Evolutionary conservation across 2,113 vertebrate genomes (phyloP), one percentile per base, ranked within the genome.

Genomic region (Dipodomys spectabilis): DNA sequence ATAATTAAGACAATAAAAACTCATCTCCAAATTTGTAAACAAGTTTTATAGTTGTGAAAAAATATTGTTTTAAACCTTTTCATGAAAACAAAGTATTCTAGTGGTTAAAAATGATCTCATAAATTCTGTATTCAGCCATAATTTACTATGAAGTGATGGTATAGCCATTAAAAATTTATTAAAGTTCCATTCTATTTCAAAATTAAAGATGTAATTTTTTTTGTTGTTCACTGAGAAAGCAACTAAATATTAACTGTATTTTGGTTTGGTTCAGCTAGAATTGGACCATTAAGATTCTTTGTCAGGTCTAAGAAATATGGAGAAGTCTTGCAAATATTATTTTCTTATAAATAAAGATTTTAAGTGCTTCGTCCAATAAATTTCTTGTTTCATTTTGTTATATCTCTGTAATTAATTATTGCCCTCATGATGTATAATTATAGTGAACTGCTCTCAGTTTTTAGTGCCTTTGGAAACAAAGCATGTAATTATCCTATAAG

Each of bases 181-280:
- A 3, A 96, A 86, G 49, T 5, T 71, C 53, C 12, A 2, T 88
- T 71, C 3, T 78, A 60, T 87, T 96, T 96, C 49, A 95, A n/a
- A 97, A 95, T 39, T 93, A 25, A 97, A 95, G 2, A 62, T 90
- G 25, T 15, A 82, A 78, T 82, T 95, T 95, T 94, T 94, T 1
- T 16, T 1, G 73, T 92, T 86, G n/a, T 19, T 90, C 84, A 65
- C 30, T 85, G 73, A 53, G 86, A 62, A 89, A 82, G 27, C 91
- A 86, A 2, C 4, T 90, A 32, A 92, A 65, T 84, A 91, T 89
- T 86, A 67, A 22, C 18, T 95, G 0, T 25, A 39, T 22, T 95
- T 92, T 93, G 77, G 16, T 3, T 93, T 91, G 81, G 12, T 85
- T 95, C 79, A 94, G 18, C 64, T 23, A 18, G 7, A 92, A 7